phyloP scores from a whole-genome alignment of 1,140 invertebrate genomes.

The Trichonephila inaurata region DNA sequence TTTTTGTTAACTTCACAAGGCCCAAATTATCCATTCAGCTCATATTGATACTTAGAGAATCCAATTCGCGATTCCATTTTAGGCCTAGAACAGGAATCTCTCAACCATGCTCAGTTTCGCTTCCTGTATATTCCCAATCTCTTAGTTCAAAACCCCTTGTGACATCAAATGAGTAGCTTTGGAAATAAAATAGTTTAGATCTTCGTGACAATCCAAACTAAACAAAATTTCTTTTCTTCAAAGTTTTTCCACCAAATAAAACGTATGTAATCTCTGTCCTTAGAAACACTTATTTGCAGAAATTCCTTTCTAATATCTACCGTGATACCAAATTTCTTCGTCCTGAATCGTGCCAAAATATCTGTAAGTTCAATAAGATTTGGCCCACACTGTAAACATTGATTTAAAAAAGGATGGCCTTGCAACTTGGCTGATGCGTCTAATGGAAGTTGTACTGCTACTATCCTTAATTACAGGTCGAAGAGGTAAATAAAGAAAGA shows the following conservation, averaged over 20 bases:
- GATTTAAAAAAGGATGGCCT: constrained; percentile 8
- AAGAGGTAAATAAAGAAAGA: constrained; percentile 11
- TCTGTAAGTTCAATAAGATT: constrained; percentile 24
- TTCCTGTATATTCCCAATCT: neutral
- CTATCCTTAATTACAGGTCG: constrained; percentile 33
- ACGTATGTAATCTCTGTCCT: neutral
- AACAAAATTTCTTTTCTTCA: neutral
- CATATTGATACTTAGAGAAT: neutral
- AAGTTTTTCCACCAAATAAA: neutral
- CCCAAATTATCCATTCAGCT: neutral
- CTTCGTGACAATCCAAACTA: constrained; percentile 13
- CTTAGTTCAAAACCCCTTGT: constrained; percentile 18
- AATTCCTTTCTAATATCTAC: constrained; percentile 30
- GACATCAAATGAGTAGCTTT: constrained; percentile 6
- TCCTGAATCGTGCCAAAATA: neutral
- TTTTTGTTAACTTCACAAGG: neutral
- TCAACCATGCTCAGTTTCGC: neutral
- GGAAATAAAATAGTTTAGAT: neutral
- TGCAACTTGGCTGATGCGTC: neutral
- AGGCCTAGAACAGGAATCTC: neutral
- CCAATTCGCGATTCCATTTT: neutral
- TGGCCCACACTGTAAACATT: neutral
- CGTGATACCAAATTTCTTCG: neutral
- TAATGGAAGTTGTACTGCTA: neutral
- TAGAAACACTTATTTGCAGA: constrained; percentile 28